phyloP scores from a whole-genome alignment of 2,888 invertebrate species.

The Caenorhabditis sp. region DNA sequence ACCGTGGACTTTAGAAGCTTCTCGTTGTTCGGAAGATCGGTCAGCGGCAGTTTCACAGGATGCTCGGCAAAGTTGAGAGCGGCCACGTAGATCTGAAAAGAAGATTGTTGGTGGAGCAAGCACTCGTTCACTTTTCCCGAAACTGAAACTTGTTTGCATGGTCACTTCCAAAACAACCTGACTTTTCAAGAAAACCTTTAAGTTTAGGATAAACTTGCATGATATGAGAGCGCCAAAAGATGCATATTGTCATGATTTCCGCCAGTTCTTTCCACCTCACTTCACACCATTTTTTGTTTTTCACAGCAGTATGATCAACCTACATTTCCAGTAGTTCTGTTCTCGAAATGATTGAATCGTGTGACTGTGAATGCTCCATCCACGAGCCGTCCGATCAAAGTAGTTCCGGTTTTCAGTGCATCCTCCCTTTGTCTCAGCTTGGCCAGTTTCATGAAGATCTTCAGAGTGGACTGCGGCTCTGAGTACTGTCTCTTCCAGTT shows the following conservation, averaged over 20 bases:
- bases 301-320: slow-evolving; percentile 1
- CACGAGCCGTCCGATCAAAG: slow-evolving; percentile 59
- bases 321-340: slow-evolving; percentile 63
- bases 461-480: slow-evolving; percentile 63
- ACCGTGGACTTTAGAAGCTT: slow-evolving; percentile 57
- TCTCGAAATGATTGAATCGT: slow-evolving; percentile 66
- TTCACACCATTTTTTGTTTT: neutral
- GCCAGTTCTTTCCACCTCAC: too few species aligned
- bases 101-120: too few species aligned
- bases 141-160: too few species aligned
- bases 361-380: slow-evolving; percentile 72
- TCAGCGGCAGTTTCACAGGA: slow-evolving; percentile 62
- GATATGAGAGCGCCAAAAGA: neutral
- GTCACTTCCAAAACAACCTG: too few species aligned
- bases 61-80: slow-evolving; percentile 68
- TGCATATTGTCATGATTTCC: too few species aligned
- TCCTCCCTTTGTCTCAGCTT: slow-evolving; percentile 71
- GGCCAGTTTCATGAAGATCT: slow-evolving; percentile 71
- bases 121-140: neutral
- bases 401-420: slow-evolving; percentile 60
- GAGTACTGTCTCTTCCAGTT: slow-evolving; percentile 71
- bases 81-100: slow-evolving; percentile 69
- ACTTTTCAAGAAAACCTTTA: too few species aligned
- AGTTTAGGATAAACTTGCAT: too few species aligned
- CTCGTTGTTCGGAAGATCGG: slow-evolving; percentile 59